phyloP scores from a whole-genome alignment of 30 jellyfish, hydroid and myxozoan genomes.

The Morbakka virulenta region DNA sequence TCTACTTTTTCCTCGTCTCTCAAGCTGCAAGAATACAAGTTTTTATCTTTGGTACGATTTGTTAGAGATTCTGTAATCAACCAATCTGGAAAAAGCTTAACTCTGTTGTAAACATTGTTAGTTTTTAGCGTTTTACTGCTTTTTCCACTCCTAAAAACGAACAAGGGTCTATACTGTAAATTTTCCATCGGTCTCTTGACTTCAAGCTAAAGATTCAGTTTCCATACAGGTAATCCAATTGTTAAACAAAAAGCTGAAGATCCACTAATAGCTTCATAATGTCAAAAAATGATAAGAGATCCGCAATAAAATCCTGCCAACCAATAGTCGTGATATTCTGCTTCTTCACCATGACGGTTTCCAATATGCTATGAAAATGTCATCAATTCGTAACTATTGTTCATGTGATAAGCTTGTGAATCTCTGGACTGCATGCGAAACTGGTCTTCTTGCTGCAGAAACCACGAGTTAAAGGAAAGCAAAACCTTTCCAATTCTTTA shows the following conservation, averaged over 20 bases:
- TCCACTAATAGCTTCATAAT: slow-evolving; percentile 11
- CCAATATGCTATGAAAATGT: slow-evolving; percentile 18
- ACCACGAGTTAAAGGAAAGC: slow-evolving; percentile 35
- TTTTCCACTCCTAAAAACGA: no score
- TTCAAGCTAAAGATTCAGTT: slow-evolving; percentile 12
- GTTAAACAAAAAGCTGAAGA: slow-evolving; percentile 4
- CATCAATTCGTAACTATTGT: slow-evolving; percentile 17
- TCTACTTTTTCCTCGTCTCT: slow-evolving; percentile 11
- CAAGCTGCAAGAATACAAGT: slow-evolving; percentile 8
- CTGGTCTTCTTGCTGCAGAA: slow-evolving; percentile 31
- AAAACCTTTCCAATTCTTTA: slow-evolving; percentile 30
- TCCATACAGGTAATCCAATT: slow-evolving; percentile 12
- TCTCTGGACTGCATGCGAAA: slow-evolving; percentile 24
- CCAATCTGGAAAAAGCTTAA: slow-evolving; percentile 17
- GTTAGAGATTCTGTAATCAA: slow-evolving; percentile 1
- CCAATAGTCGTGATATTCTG: slow-evolving; percentile 30
- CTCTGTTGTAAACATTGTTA: neutral
- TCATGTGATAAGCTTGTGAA: slow-evolving; percentile 25
- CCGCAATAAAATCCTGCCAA: slow-evolving; percentile 15
- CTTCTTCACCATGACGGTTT: slow-evolving; percentile 22
- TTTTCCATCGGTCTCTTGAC: slow-evolving; percentile 8
- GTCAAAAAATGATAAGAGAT: slow-evolving; percentile 8
- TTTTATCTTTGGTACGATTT: neutral
- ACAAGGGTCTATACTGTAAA: no score
- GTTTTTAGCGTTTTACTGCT: neutral